Base-by-base conservation (phyloP, 2,888 invertebrate genomes). In the Drosophila borealis region DNA sequence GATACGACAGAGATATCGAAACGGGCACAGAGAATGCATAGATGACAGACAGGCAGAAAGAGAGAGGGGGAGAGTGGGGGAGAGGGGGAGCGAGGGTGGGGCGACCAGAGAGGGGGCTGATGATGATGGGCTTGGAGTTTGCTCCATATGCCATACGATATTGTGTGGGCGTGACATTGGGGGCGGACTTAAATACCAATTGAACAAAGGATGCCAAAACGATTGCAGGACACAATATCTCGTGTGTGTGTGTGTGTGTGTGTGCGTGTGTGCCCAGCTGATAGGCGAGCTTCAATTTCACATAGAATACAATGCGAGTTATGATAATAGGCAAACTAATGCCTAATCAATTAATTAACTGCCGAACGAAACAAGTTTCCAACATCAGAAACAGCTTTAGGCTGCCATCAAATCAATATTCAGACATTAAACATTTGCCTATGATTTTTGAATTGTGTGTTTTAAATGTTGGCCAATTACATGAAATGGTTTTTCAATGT, bases 131-230 rank as follows among this genome's bases (percentile, higher is more conserved):
- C 14, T 6, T 57, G 41, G 13, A 33, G 57, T 14, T 33, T 39
- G 57, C 53, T 67, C 63, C 67, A 77, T 72, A 64, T 68, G 63
- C 63, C 48, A 39, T 49, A 21, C 46, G 57, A 51, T 68, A 68
- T 68, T 72, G 63, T 39, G 36, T 51, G 78, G 75, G 68, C 68
- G 78, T 55, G 73, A 34, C 72, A 14, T 42, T 13, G 13, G 37
- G 37, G 62, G 55, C 46, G 67, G 67, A 45, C 63, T 57, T 63
- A 55, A 61, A 64, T 64, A 45, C 59, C 74, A 73, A 75, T 45
- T 37, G 61, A 63, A 49, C 67, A 74, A 60, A 64, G 65, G 61
- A 55, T 49, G 36, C 34, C 36, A 19, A 61, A 64, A 49, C 57
- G 73, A 72, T 54, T 61, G 61, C 62, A 73, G 62, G 39, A 70